These are phyloP conservation scores for Myiothlypis chrysogaster DNA, from an alignment of 2,797 vertebrate genomes.

Conservation along the genomic window DNA sequence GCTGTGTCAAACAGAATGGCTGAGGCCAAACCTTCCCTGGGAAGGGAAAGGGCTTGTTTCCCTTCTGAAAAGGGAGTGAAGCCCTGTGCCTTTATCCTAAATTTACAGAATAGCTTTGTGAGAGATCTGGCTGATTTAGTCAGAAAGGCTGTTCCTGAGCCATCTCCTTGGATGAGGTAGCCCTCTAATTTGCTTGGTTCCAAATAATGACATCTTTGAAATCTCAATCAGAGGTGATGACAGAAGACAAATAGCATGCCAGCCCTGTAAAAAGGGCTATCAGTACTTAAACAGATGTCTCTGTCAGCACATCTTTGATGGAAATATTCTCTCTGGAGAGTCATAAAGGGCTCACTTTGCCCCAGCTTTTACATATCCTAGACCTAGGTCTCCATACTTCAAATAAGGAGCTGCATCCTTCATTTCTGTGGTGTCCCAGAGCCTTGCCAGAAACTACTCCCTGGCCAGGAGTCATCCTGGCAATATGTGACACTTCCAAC, in stretches of 20 bases:
- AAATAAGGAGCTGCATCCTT: background rate
- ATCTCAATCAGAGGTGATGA: background rate
- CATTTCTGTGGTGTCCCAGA: background rate
- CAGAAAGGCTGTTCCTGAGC: background rate
- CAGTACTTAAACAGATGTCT: background rate
- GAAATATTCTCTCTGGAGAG: background rate
- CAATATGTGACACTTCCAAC: background rate
- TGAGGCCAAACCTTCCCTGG: background rate
- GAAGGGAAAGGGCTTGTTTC: background rate
- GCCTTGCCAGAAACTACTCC: background rate
- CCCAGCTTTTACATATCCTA: background rate
- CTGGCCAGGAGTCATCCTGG: background rate
- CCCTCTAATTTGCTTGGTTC: background rate
- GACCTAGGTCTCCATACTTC: background rate
- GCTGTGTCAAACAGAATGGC: background rate
- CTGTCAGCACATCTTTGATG: background rate
- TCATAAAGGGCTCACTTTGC: fast-evolving
- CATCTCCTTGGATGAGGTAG: background rate
- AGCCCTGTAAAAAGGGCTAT: background rate
- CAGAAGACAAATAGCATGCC: background rate
- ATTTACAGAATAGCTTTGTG: background rate
- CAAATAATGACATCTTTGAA: background rate
- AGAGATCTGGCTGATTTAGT: background rate
- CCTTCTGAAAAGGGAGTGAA: background rate
- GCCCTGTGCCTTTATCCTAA: background rate